These are phyloP conservation scores for Microplitis mediator DNA, from an alignment of 1,140 invertebrate species.

Conservation along the genomic window DNA sequence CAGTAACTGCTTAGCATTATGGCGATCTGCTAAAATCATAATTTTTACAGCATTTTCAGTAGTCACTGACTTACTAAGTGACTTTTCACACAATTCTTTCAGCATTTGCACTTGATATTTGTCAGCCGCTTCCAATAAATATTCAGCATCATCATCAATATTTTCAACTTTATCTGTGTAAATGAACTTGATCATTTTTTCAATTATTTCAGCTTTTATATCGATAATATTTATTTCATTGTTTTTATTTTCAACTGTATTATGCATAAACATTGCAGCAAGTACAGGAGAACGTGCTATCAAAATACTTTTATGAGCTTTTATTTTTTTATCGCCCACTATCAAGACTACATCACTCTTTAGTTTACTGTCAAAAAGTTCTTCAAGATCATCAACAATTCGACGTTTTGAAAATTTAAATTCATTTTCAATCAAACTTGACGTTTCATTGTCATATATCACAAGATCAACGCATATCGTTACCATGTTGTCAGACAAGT, in stretches of 20 bases:
- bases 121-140: constrained; percentile 82
- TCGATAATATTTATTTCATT: constrained; percentile 97
- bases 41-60: too few species aligned
- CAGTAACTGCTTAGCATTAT: too few species aligned
- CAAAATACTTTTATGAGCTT: constrained; percentile 96
- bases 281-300: constrained; percentile 75
- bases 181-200: constrained; percentile 97
- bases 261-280: constrained; percentile 99
- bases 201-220: constrained; percentile 93
- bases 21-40: too few species aligned
- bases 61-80: too few species aligned
- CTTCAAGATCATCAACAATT: constrained; percentile 89
- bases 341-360: constrained; percentile 95
- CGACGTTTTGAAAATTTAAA: too few species aligned
- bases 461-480: too few species aligned
- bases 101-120: too few species aligned
- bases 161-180: constrained; percentile 96
- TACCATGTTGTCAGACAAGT: too few species aligned
- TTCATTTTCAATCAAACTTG: too few species aligned
- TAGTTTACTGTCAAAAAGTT: constrained; percentile 92
- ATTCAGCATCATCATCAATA: constrained; percentile 97
- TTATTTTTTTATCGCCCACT: constrained; percentile 90
- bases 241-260: constrained; percentile 96
- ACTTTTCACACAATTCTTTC: too few species aligned
- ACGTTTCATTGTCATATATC: too few species aligned